A percentile compares a stretch with the other conserved stretches of the same genome.
These are phyloP conservation scores for Pseudomyrmex concolor DNA, from an alignment of 1,140 invertebrate species.

Conservation along the genomic window DNA sequence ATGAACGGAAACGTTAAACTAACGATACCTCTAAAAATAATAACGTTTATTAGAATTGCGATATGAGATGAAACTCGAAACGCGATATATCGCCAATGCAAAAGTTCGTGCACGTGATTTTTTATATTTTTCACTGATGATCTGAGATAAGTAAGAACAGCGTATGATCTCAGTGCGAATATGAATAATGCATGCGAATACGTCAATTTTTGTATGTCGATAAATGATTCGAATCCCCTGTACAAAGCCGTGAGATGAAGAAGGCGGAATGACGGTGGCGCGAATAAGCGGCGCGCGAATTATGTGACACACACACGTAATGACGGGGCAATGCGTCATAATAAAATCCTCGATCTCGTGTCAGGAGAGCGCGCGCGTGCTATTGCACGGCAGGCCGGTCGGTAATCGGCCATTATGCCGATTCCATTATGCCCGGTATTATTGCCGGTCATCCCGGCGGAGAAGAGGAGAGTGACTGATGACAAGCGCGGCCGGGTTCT, in stretches of 20 bases:
- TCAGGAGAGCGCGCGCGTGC: conserved; percentile 59
- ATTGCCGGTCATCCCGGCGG: conserved; percentile 77
- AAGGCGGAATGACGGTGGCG: not conserved
- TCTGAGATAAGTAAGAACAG: too few species aligned
- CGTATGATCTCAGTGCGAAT: too few species aligned
- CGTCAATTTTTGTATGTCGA: not conserved
- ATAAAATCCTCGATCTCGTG: conserved; percentile 83
- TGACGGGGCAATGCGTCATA: conserved; percentile 82
- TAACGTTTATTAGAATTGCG: conserved; percentile 23
- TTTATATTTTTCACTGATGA: too few species aligned
- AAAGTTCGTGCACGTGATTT: not conserved
- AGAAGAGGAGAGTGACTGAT: conserved; percentile 81
- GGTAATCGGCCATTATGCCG: conserved; percentile 75
- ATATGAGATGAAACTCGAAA: not conserved
- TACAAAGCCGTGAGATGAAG: not conserved
- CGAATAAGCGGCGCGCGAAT: conserved; percentile 36
- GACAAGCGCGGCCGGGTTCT: conserved; percentile 73
- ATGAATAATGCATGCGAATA: not conserved
- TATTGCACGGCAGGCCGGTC: conserved; percentile 69
- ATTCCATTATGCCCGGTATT: conserved; percentile 80
- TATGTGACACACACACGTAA: conserved; percentile 77
- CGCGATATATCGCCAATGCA: conserved; percentile 10
- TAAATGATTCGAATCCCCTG: not conserved
- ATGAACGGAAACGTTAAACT: conserved; percentile 51
- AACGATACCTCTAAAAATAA: conserved; percentile 42